Evolutionary conservation across 2,888 invertebrate species (phyloP), one percentile per base, ranked within the genome.

Genomic region (Chalcis sispes): DNA sequence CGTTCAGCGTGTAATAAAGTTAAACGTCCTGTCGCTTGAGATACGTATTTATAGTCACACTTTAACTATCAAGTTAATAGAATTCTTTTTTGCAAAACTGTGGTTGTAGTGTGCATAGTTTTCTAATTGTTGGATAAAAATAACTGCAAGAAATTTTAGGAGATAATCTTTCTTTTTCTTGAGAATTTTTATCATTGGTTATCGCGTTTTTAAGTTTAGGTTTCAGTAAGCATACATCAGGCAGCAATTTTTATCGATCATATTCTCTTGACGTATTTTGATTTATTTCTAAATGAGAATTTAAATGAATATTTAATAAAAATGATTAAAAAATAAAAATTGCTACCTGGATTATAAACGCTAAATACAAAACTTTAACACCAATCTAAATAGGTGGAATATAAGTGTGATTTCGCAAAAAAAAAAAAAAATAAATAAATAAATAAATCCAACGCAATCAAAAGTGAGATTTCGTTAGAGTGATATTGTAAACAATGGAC

Each of bases 401-500:
- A 18, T 64, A 56, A 72, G 56, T 72, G 72, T 72, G 58, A 67
- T 73, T 73, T 20, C 56, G 52, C 32, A 62, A 64, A 36, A 42
- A 42, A 32, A 48, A 29, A 7, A 23, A 25, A 62, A 46, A 46
- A 46, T 27, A 29, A 20, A 36, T 32, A 48, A 36, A 36, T 7
- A 3, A 20, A 50, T n/a, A n/a, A n/a, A n/a, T n/a, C 52, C 18
- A 42, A 58, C 25, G 70, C 59, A 66, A 73, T 73, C 58, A 54
- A 73, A 77, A 73, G 65, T 69, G 73, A 73, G 61, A 70, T 73
- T 74, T 73, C 36, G 25, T 73, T 64, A 50, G 58, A 77, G 64
- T 64, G 69, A 67, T 72, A 69, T 59, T 23, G 25, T 25, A 50
- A 69, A 62, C 13, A 36, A 58, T 59, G 36, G 36, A 7, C 56